Evolutionary conservation across 2,888 invertebrate species (phyloP), one percentile per base, ranked within the genome.

Genomic region (Cheilosia variabilis): DNA sequence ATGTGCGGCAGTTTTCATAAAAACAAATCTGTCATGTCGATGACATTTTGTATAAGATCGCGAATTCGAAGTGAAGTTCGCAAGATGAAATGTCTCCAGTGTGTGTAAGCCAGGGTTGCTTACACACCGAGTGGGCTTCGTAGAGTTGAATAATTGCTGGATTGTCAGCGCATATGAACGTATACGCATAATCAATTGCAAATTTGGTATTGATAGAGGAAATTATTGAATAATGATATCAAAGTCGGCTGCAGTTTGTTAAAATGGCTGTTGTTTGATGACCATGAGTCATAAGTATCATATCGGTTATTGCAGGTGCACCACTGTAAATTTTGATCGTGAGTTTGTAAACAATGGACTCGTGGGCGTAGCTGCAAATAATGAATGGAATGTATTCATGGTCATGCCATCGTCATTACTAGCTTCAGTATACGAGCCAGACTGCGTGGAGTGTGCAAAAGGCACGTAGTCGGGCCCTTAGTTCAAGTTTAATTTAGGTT

Each of bases 21-120:
- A 68, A 72, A 75, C 41, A 72, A 68, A 72, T 83, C 77, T 62
- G 72, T 83, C 72, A 83, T 50, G 41, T 15, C 41, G 24, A 10
- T 45, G 10, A 19, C 17, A 19, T 34, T 63, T 31, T 27, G 15
- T 34, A 57, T 27, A 15, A 22, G 5, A 15, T 24, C 15, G 52
- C 60, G 27, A 63, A 47, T 43, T 3, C 15, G 5, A 41, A 57
- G 52, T 63, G 73, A 66, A 77, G 43, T 47, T 37, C 15, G 60
- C 9, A 57, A 69, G 68, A 69, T 76, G 43, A 19, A 69, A 57
- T 75, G 65, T 19, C 43, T 22, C 58, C 57, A 2, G 53, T 53
- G 50, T 72, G 58, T 82, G 65, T 77, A 55, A 72, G 55, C 47
- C 47, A 52, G 50, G 66, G 55, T 19, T 19, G 19, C 19, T 19